Base-by-base conservation (phyloP, 2,797 vertebrate species). In the Hippoglossus hippoglossus region DNA sequence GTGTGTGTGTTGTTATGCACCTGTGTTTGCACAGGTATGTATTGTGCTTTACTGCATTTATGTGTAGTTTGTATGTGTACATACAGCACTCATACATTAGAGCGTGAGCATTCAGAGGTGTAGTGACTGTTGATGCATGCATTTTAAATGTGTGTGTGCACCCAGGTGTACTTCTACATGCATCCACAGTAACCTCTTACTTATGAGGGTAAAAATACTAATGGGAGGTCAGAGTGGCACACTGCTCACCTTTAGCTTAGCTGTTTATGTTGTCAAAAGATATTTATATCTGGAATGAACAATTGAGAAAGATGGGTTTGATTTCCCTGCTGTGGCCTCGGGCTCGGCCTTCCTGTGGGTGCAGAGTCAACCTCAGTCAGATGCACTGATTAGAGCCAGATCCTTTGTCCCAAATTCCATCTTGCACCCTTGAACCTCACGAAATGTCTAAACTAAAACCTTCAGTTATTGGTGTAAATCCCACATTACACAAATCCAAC, bases 201-300 rank as follows among this genome's bases (percentile, higher is more conserved):
- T 71, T 52, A 1, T 9, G 24, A 47, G 25, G 63, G 18, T 67
- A 50, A 72, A 79, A 58, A 75, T 63, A 67, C 26, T 69, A 67
- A 56, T 15, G 7, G 21, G 59, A 72, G 70, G 74, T 75, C 64
- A 69, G 56, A 76, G 72, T 84, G 88, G 75, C 78, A 73, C 55
- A 4, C 25, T 7, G 70, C 55, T 83, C 72, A 77, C 70, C 70
- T 79, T 75, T 67, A 74, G 39, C 77, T 63, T 6, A 25, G 55
- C 56, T 72, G 61, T 71, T 72, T 64, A 49, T 67, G 49, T 73
- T 87, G 81, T 87, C 79, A 73, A 13, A 75, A 80, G 47, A 71
- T 91, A 91, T 94, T 93, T 91, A 82, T 90, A 91, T 89, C 87
- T 77, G 55, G 65, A 77, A 67, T 76, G 84, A 92, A 85, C 89